Conservation (phyloP, 1,140 invertebrate genomes). For the Aphelenchoides besseyi region DNA sequence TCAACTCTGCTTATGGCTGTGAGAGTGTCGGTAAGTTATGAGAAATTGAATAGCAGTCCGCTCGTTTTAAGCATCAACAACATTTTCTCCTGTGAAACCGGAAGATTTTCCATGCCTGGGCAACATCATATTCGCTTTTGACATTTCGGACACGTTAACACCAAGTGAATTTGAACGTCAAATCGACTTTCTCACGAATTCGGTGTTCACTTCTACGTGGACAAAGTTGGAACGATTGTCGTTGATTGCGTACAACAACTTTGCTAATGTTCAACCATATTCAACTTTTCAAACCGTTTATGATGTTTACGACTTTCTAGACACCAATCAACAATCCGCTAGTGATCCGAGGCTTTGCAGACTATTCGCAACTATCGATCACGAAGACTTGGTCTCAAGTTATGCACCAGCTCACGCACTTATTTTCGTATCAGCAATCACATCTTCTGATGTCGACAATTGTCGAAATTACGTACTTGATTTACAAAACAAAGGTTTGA, state of each 20-base stretch:
- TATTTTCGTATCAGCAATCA: not conserved
- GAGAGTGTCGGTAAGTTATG: not conserved
- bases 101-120: constrained; percentile 2
- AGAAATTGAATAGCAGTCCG: not conserved
- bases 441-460: not conserved
- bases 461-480: not conserved
- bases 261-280: not conserved
- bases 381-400: not conserved
- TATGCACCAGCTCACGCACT: not conserved
- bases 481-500: not conserved
- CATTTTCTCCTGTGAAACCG: not conserved
- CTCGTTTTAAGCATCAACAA: not conserved
- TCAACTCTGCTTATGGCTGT: not conserved
- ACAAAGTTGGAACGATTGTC: constrained; percentile 3
- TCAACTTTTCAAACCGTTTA: not conserved
- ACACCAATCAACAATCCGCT: not conserved
- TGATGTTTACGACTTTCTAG: not conserved
- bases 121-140: constrained; percentile 8
- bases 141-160: not conserved
- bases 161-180: constrained; percentile 5
- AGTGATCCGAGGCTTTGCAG: not conserved
- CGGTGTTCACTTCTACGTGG: not conserved
- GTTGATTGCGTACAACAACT: not conserved
- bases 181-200: not conserved
- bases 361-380: not conserved